phyloP scores from a whole-genome alignment of 1,140 invertebrate genomes.

The Polyergus mexicanus region DNA sequence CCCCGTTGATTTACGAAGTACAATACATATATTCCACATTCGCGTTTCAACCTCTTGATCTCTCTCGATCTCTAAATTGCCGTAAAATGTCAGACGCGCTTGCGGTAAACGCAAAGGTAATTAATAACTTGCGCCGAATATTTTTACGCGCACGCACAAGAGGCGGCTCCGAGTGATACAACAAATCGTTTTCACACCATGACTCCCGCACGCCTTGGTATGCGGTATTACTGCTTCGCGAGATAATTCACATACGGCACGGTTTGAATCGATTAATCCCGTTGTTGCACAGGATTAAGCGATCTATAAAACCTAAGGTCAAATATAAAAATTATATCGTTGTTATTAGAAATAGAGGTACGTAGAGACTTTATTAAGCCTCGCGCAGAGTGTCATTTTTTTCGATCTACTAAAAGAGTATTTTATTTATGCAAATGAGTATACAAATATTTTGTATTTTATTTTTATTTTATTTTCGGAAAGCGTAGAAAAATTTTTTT shows the following conservation, averaged over 20 bases:
- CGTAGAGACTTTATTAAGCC: too few relatives aligned
- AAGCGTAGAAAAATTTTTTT: too few relatives aligned
- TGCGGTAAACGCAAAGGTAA: slow-evolving; percentile 30
- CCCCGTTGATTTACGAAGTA: not conserved
- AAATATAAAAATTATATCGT: not conserved
- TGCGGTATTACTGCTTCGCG: not conserved
- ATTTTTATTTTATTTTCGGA: too few relatives aligned
- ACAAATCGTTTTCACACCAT: slow-evolving; percentile 37
- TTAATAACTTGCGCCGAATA: slow-evolving; percentile 29
- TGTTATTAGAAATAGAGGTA: too few relatives aligned
- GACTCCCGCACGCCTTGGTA: not conserved
- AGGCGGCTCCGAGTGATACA: not conserved
- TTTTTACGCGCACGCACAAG: not conserved
- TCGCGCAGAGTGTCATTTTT: not conserved
- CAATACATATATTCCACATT: not conserved
- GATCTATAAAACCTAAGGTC: not conserved
- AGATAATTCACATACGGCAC: slow-evolving; percentile 29
- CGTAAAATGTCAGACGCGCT: slow-evolving; percentile 41
- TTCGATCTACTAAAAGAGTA: too few relatives aligned
- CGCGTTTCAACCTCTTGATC: not conserved
- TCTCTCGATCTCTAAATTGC: not conserved
- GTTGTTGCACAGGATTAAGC: not conserved
- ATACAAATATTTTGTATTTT: too few relatives aligned
- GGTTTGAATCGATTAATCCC: slow-evolving; percentile 8
- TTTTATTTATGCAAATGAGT: too few relatives aligned